Conservation (phyloP, 2,113 vertebrate genomes). For the Sphaerodactylus townsendi region DNA sequence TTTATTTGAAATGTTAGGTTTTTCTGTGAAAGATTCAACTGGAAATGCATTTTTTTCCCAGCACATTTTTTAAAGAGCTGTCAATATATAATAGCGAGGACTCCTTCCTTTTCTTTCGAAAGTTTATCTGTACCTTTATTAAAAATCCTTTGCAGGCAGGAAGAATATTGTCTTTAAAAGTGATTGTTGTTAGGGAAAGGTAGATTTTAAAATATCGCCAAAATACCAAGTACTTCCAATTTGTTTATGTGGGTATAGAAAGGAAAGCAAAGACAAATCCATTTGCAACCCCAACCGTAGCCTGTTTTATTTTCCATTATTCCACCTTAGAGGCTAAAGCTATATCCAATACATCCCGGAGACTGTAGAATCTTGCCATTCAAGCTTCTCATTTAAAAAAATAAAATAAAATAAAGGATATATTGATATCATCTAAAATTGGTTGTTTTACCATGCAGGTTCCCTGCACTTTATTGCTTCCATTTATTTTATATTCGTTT, state of each 20-base stretch:
- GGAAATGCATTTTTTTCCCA: too few species aligned
- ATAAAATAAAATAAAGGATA: neutral
- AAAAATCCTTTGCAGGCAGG: too few species aligned
- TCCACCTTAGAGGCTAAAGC: neutral
- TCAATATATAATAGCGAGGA: too few species aligned
- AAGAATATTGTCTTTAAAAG: neutral
- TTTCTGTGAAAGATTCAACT: neutral
- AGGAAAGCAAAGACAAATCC: neutral
- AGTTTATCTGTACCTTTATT: neutral
- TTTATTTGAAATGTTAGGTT: neutral
- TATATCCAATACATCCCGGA: neutral
- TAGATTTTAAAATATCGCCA: neutral
- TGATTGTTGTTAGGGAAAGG: neutral
- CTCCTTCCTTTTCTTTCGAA: neutral
- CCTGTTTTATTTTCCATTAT: fast-evolving
- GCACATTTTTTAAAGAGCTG: too few species aligned
- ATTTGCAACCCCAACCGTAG: neutral
- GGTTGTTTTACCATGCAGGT: conserved; percentile 17
- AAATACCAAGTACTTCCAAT: neutral
- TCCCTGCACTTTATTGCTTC: conserved; percentile 51
- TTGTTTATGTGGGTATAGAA: neutral
- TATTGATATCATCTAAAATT: conserved; percentile 15
- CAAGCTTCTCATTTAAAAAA: neutral
- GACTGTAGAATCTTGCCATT: conserved; percentile 4
- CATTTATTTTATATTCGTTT: conserved; percentile 56